phyloP scores from a whole-genome alignment of 2,797 vertebrate species.

The Catostomus latipinnis region DNA sequence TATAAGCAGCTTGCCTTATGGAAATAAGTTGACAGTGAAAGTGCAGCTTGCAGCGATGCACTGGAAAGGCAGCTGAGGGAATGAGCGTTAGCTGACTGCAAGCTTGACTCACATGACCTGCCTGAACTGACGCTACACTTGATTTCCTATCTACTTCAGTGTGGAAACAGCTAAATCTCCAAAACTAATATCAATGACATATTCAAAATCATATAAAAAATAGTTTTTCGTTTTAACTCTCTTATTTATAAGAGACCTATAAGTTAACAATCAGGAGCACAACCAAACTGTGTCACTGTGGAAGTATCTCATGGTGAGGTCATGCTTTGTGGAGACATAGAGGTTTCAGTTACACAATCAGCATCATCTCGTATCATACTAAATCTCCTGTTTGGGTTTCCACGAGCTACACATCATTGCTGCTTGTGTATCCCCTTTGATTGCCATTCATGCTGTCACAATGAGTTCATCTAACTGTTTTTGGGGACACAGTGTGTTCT shows the following conservation, averaged over 20 bases:
- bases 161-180: too few species aligned
- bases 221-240: not conserved
- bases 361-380: slow-evolving; percentile 72
- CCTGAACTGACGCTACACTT: too few species aligned
- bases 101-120: too few species aligned
- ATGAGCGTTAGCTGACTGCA: too few species aligned
- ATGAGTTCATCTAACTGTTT: slow-evolving; percentile 75
- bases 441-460: slow-evolving; percentile 77
- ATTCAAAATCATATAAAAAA: too few species aligned
- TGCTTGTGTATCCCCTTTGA: slow-evolving; percentile 75
- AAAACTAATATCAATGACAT: too few species aligned
- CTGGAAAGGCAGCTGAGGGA: too few species aligned
- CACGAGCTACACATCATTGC: slow-evolving; percentile 77
- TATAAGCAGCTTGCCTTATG: too few species aligned
- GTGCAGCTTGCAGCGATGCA: too few species aligned
- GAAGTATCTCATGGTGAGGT: slow-evolving; percentile 63
- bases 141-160: too few species aligned
- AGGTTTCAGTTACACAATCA: slow-evolving; percentile 79
- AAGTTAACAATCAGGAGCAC: not conserved
- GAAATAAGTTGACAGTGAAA: too few species aligned
- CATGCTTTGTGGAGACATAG: slow-evolving; percentile 74
- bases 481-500: slow-evolving; percentile 33
- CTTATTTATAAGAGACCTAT: not conserved
- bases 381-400: slow-evolving; percentile 84
- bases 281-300: not conserved